A percentile compares a stretch with the other conserved stretches of the same genome.
phyloP scores from a whole-genome alignment of 2,888 invertebrate species.

The Chrysolina americana region DNA sequence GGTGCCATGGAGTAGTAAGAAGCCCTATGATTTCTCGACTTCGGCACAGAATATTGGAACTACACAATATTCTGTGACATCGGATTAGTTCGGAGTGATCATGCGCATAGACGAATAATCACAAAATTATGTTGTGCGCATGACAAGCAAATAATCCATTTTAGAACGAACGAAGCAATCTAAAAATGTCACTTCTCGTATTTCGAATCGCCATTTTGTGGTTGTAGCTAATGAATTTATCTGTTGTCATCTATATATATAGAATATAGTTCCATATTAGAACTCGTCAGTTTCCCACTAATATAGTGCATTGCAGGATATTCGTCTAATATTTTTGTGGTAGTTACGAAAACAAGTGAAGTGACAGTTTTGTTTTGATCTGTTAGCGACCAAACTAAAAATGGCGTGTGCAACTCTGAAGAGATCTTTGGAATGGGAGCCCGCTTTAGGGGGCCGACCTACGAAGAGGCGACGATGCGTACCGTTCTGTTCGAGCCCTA shows the following conservation, averaged over 20 bases:
- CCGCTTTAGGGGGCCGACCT: conserved; percentile 87
- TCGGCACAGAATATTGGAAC: too few species aligned
- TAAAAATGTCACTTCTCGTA: conserved; percentile 62
- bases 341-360: conserved; percentile 57
- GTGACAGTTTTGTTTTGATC: conserved; percentile 60
- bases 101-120: conserved; percentile 10
- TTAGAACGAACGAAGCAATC: conserved; percentile 40
- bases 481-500: conserved; percentile 83
- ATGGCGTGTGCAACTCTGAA: conserved; percentile 99
- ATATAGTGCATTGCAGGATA: conserved; percentile 38
- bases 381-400: conserved; percentile 69
- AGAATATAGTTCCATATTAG: conserved; percentile 23
- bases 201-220: conserved; percentile 66
- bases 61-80: too few species aligned
- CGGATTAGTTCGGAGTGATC: not conserved
- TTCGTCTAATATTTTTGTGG: conserved; percentile 51
- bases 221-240: conserved; percentile 44
- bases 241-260: conserved; percentile 39
- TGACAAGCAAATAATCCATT: conserved; percentile 28
- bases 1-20: too few species aligned
- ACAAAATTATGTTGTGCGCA: conserved; percentile 24
- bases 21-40: not conserved
- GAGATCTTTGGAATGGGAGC: conserved; percentile 95
- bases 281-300: conserved; percentile 26
- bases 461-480: conserved; percentile 93